A percentile compares a stretch with the other conserved stretches of the same genome.
Conservation (phyloP, 64 coral and sea anemone species). For the Montipora sp. region DNA sequence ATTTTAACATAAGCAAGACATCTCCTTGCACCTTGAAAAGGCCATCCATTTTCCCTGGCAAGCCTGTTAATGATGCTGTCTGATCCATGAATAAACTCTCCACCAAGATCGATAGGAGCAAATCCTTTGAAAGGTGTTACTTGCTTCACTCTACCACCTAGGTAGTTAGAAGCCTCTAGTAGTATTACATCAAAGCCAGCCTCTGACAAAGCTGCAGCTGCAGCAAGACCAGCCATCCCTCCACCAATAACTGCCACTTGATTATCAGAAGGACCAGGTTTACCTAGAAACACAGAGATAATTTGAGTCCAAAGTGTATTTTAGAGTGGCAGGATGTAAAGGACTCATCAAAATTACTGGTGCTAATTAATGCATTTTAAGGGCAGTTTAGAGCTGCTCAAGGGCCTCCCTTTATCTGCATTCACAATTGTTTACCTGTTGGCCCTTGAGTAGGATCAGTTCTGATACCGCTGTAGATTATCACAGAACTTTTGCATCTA, state of each 20-base stretch:
- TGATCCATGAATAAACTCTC: constrained; percentile 73
- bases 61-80: constrained; percentile 36
- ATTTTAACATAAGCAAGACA: neutral
- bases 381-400: no score
- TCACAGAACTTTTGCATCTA: no score
- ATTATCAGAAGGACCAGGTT: neutral
- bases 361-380: no score
- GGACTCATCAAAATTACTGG: no score
- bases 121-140: constrained; percentile 59
- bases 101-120: constrained; percentile 75
- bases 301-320: neutral
- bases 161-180: constrained; percentile 85
- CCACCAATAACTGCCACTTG: constrained; percentile 85
- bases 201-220: constrained; percentile 58
- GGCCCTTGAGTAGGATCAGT: neutral
- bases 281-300: neutral
- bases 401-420: no score
- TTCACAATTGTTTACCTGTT: no score
- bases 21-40: constrained; percentile 33
- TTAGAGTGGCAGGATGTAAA: neutral
- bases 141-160: constrained; percentile 75
- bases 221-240: constrained; percentile 88
- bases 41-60: constrained; percentile 61
- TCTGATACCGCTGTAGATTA: neutral
- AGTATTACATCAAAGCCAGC: constrained; percentile 85